Percentiles rank a stretch among this genome's conserved stretches.
Conservation (phyloP, 92 coral and sea anemone species). For the Porites lobata region DNA sequence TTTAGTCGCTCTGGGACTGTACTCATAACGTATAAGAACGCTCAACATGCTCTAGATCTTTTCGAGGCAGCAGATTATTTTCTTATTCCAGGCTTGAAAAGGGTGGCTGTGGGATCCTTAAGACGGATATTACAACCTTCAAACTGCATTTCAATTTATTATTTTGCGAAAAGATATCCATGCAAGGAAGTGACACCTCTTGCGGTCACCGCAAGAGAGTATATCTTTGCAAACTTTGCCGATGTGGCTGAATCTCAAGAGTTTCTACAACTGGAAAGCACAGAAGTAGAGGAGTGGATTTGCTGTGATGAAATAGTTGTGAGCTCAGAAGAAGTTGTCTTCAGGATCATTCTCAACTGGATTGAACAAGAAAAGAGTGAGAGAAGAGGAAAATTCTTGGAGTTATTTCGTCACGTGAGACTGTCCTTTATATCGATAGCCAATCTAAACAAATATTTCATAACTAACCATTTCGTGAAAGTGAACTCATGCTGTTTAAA, state of each 20-base stretch:
- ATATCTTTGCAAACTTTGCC: background rate
- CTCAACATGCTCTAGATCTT: too few species aligned
- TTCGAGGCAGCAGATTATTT: too few species aligned
- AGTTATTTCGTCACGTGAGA: conserved; percentile 14
- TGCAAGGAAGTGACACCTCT: background rate
- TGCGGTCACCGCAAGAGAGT: background rate
- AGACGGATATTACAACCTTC: too few species aligned
- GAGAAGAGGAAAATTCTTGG: background rate
- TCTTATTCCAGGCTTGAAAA: too few species aligned
- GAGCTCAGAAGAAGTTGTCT: background rate
- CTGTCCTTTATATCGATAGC: background rate
- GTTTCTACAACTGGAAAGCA: background rate
- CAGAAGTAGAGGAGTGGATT: background rate
- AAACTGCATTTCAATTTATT: background rate
- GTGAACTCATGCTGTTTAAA: background rate
- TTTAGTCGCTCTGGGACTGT: too few species aligned
- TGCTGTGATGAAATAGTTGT: background rate
- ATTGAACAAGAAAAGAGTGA: background rate
- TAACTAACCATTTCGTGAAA: background rate
- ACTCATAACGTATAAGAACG: too few species aligned
- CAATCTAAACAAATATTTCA: background rate
- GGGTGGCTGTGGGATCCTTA: too few species aligned
- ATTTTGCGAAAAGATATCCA: background rate
- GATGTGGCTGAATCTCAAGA: background rate
- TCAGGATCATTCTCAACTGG: conserved; percentile 8